Base-by-base conservation (phyloP, 2,888 invertebrate species). In the Machimus rusticus region DNA sequence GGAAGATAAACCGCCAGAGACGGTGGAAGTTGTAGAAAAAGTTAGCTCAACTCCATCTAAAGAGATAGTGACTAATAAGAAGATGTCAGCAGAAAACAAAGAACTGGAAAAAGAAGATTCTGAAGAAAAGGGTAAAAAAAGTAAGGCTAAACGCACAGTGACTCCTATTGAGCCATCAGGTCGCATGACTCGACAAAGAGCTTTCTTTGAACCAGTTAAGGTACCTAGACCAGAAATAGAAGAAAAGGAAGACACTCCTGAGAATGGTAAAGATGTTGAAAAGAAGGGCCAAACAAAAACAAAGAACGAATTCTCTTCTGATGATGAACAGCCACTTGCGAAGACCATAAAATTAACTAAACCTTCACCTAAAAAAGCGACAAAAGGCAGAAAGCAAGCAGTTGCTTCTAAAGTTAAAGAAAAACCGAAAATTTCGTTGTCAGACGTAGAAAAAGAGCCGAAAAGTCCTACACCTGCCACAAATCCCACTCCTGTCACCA, bases 321-420 rank as follows among this genome's bases (percentile, higher is more conserved):
- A 94, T 86, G 94, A 94, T 89, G 94, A 94, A 89, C 93, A 94
- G 89, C 94, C 94, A 1, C 90, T 94, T 88, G 91, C 93, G 19
- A 92, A 92, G 89, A 89, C 92, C 34, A 92, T 92, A 8, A 92
- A 92, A 88, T 89, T 92, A 2, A 92, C 92, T 88, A 89, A 89
- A 74, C 86, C 46, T 55, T 39, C 23, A 8, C 82, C 82, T 8
- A 79, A 88, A n/a, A 81, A 86, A 19, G 12, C 84, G 55, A 57
- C n/a, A 5, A 78, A 78, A 43, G 78, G 78, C n/a, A 89, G 89
- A 78, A 89, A 89, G 86, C 12, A 55, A 74, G 87, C 87, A 77
- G 39, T 87, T 88, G 34, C 0, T 6, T 5, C 2, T 28, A 57
- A 74, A 23, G 9, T 37, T 81, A 87, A 82, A 34, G 37, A 57